Evolutionary conservation across 2,113 vertebrate species (phyloP).

Genomic region (Shinisaurus crocodilurus): DNA sequence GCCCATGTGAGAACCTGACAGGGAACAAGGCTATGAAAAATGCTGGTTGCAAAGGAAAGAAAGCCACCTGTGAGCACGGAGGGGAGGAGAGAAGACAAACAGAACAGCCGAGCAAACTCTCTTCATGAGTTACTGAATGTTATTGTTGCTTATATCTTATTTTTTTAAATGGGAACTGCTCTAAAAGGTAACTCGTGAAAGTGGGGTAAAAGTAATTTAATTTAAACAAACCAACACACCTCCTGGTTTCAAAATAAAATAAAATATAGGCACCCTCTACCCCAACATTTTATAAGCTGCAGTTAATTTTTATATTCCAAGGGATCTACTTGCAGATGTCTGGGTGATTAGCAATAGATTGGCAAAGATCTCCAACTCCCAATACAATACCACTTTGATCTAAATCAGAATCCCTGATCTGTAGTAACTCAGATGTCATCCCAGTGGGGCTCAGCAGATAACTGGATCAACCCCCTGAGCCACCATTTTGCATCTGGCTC

Average conservation of each 20-base stretch:
- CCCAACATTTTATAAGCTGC: not conserved
- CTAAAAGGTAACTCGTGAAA: not conserved
- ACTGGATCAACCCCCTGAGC: too few relatives aligned
- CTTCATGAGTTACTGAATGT: not conserved
- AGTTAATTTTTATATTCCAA: not conserved
- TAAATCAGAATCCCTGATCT: too few relatives aligned
- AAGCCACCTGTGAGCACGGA: fast-evolving
- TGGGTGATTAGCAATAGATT: too few relatives aligned
- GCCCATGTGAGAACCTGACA: slow-evolving; percentile 95
- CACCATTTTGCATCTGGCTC: too few relatives aligned
- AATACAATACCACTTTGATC: too few relatives aligned
- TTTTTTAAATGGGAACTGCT: not conserved
- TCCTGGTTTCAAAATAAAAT: not conserved
- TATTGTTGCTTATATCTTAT: not conserved
- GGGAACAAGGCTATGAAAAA: not conserved
- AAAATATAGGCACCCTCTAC: not conserved
- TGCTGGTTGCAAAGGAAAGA: not conserved
- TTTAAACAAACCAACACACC: not conserved
- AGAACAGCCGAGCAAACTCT: too few relatives aligned
- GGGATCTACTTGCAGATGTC: too few relatives aligned
- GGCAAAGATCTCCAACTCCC: too few relatives aligned
- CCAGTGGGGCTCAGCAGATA: too few relatives aligned
- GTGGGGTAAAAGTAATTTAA: not conserved
- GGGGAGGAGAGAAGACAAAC: not conserved
- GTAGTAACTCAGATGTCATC: too few relatives aligned